These are phyloP conservation scores for Popillia japonica DNA, from an alignment of 1,140 invertebrate genomes.

Conservation along the genomic window DNA sequence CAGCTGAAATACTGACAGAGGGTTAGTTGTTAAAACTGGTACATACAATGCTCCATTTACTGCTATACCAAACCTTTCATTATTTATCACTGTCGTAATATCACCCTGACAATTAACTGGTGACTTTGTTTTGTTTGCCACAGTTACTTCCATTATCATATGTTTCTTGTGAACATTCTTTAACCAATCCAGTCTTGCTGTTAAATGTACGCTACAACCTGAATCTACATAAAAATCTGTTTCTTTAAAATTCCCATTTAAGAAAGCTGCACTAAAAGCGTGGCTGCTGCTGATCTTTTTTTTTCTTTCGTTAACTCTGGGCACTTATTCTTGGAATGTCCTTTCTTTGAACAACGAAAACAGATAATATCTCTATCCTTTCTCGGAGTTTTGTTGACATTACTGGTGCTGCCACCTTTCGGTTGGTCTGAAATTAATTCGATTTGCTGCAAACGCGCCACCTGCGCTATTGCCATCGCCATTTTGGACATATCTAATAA, in stretches of 20 bases:
- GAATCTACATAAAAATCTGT: conserved; percentile 51
- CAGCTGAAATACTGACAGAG: conserved; percentile 37
- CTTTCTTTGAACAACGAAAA: neutral
- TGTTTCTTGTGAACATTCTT: conserved; percentile 17
- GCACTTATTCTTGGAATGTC: conserved; percentile 17
- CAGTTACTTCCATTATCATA: conserved; percentile 28
- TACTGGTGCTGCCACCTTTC: neutral
- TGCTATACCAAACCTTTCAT: neutral
- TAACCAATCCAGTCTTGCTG: conserved; percentile 46
- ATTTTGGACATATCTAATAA: neutral
- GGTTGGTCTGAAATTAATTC: neutral
- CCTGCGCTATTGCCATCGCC: conserved; percentile 63
- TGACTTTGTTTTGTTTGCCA: conserved; percentile 40
- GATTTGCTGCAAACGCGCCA: conserved; percentile 51
- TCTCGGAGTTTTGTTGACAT: neutral
- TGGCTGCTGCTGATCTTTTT: neutral
- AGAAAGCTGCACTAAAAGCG: neutral
- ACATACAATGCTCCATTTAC: conserved; percentile 48
- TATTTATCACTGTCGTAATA: neutral
- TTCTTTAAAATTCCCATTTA: neutral
- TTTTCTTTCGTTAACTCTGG: conserved; percentile 11
- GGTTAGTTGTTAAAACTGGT: conserved; percentile 49
- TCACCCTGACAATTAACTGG: conserved; percentile 32
- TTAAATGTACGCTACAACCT: conserved; percentile 52
- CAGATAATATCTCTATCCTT: neutral